Base-by-base conservation (phyloP, 2,888 invertebrate genomes). In the Eumacrocentrus americanus region DNA sequence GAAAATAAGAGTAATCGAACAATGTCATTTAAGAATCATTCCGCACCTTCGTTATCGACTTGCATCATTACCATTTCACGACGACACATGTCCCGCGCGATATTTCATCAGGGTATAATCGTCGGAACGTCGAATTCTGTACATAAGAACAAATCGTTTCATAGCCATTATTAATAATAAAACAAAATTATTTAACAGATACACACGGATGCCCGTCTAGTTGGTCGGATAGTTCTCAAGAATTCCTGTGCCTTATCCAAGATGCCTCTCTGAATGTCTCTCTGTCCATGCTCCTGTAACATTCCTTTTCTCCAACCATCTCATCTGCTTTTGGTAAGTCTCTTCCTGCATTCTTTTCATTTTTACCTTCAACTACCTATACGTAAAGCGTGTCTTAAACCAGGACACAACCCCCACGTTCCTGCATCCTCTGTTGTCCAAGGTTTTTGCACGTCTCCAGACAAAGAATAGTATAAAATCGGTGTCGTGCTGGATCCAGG, bases 91-190 rank as follows among this genome's bases (percentile, higher is more conserved):
- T 51, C 50, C 35, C 16, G 53, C 55, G 58, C 52, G 60, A 58
- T 47, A 53, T 62, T 61, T 60, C 48, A 52, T 60, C 61, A 55
- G 63, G 50, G 53, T 51, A 9, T 9, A 53, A 48, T 47, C 62
- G 63, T 55, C 61, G 62, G 58, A 64, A 67, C 62, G 64, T 66
- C 66, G 66, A 66, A 68, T 69, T 72, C 60, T 77, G 78, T 77
- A 77, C 67, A 77, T 77, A 77, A 67, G 63, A 16, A 37, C 37
- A 66, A 65, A 74, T 74, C 69, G 70, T 74, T 74, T 72, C 70
- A 70, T 74, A 76, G 71, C 55, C 61, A 65, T 70, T 72, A 74
- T 69, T 74, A 73, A 74, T 71, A 68, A 71, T 68, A 69, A 60
- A 64, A 70, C n/a, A 65, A 42, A 42, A 42, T 72, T 72, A 71